These are phyloP conservation scores for Balaeniceps rex DNA, from an alignment of 2,113 vertebrate genomes.

Conservation along the genomic window DNA sequence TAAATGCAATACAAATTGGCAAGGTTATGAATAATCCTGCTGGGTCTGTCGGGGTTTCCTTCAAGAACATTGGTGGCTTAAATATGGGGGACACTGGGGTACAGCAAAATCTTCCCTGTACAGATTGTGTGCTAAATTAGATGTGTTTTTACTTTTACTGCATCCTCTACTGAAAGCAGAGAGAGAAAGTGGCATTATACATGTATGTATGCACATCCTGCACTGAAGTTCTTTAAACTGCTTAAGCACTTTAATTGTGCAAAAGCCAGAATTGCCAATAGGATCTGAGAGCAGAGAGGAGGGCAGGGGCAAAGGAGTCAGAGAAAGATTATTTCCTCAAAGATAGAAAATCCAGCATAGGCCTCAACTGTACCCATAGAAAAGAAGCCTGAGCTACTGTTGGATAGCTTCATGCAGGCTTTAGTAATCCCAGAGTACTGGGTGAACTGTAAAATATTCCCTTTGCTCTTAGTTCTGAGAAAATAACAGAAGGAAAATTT, in stretches of 20 bases:
- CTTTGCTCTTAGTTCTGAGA: neutral
- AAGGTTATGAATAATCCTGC: neutral
- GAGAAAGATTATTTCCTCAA: neutral
- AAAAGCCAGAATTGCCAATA: neutral
- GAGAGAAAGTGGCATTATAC: neutral
- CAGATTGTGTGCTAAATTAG: neutral
- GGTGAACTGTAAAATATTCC: neutral
- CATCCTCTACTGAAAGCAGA: neutral
- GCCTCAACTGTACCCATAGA: neutral
- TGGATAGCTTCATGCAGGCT: neutral
- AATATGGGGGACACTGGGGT: neutral
- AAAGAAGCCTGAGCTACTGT: neutral
- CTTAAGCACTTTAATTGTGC: neutral
- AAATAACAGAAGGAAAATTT: neutral
- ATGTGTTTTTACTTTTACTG: neutral
- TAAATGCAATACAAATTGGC: neutral
- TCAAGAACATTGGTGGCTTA: neutral
- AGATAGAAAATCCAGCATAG: neutral
- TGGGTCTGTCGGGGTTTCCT: neutral
- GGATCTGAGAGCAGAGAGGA: neutral
- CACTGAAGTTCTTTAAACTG: neutral
- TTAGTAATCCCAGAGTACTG: neutral
- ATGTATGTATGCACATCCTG: no score
- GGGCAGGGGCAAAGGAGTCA: neutral
- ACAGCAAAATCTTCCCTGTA: neutral